Evolutionary conservation across 2,888 invertebrate species (phyloP).

Genomic region (Cotesia congregata): DNA sequence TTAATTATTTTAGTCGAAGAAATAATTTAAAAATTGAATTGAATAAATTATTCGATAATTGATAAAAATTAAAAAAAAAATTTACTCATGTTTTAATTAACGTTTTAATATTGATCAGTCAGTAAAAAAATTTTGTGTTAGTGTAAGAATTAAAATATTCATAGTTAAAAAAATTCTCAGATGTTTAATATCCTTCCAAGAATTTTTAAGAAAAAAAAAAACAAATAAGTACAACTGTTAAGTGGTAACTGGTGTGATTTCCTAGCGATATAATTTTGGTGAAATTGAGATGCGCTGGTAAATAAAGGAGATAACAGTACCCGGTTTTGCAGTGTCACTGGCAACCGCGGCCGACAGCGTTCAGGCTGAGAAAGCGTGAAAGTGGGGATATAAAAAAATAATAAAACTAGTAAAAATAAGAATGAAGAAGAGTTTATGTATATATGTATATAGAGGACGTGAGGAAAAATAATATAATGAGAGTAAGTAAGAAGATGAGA

Average conservation of each 20-base stretch:
- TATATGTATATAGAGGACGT: conserved; percentile 32
- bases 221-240: not conserved
- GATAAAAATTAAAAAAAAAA: no score
- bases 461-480: conserved; percentile 36
- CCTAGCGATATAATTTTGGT: not conserved
- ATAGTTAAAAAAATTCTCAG: not conserved
- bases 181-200: not conserved
- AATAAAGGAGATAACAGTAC: not conserved
- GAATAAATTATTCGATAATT: no score
- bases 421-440: conserved; percentile 38
- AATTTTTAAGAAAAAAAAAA: not conserved
- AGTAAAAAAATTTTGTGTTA: no score
- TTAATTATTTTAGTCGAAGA: no score
- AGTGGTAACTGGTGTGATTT: not conserved
- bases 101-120: no score
- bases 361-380: conserved; percentile 41
- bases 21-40: no score
- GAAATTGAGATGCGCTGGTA: not conserved
- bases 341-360: conserved; percentile 48
- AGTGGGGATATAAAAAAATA: conserved; percentile 18
- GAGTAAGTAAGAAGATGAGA: conserved; percentile 40
- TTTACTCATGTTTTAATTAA: no score
- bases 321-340: conserved; percentile 12
- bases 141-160: no score
- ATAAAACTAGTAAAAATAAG: conserved; percentile 37